Base-by-base conservation (phyloP, 1,140 invertebrate genomes). In the Rhynchophorus ferrugineus region DNA sequence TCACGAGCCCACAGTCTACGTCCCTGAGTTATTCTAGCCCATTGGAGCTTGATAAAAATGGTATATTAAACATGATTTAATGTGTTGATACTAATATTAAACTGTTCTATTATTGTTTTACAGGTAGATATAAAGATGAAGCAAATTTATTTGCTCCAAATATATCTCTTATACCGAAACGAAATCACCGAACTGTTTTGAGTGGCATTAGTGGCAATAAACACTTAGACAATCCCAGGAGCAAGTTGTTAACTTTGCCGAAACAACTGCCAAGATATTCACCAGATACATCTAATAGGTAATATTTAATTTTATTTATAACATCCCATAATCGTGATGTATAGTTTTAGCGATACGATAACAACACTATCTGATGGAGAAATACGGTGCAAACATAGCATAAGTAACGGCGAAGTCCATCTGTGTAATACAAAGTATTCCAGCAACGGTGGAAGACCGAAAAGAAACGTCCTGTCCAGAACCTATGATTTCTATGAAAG, bases 331-430 rank as follows among this genome's bases (percentile, higher is more conserved):
- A 18, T 3, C n/a, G 8, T 34, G 8, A 29, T 1, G 41, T 29
- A 13, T 37, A 50, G 50, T 44, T 53, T 59, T 34, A 51, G 56
- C 3, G 46, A 49, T 16, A 48, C 61, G 9, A 36, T 41, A 22
- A 57, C 57, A 16, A 42, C 54, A 14, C 24, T 63, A 13, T 66
- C 65, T 8, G 65, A 66, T 37, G 65, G 65, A 3, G 65, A 66
- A 48, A 50, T 64, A 13, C 57, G 47, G 8, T 65, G 65, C 35
- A 56, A 53, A 13, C 60, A 61, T 46, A 62, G 55, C 43, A 22
- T 57, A 2, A 67, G 65, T 46, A 62, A 60, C 18, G 65, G 65
- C 9, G 65, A 67, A 57, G 44, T 67, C 5, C 60, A 54, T 41
- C 47, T 46, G 3, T 51, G 42, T 44, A 46, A 19, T 20, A 43